Conservation (phyloP, 1,140 invertebrate genomes). For the Halyomorpha halys region DNA sequence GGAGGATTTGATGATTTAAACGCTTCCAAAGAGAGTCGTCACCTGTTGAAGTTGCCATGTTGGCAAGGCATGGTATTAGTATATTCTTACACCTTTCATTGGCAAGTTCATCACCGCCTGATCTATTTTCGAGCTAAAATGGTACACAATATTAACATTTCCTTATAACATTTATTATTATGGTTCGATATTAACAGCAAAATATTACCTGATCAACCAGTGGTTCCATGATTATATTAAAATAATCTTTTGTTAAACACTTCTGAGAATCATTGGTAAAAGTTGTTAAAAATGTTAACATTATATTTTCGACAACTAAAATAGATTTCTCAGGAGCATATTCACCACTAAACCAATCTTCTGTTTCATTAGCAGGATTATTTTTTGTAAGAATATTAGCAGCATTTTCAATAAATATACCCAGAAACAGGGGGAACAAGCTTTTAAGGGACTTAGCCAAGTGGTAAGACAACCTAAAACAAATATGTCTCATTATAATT, state of each 20-base stretch:
- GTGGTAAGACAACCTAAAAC: constrained; percentile 54
- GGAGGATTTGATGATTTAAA: constrained; percentile 75
- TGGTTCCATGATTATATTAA: constrained; percentile 70
- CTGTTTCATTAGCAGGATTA: constrained; percentile 32
- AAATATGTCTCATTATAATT: constrained; percentile 21
- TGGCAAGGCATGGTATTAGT: constrained; percentile 65
- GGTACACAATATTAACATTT: neutral
- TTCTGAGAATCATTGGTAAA: constrained; percentile 65
- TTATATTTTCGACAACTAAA: constrained; percentile 21
- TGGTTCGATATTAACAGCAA: neutral
- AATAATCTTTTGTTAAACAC: constrained; percentile 71
- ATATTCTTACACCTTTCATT: constrained; percentile 48
- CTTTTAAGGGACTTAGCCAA: constrained; percentile 75
- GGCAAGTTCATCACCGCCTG: constrained; percentile 50
- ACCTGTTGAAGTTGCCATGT: constrained; percentile 65
- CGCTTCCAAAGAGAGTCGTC: constrained; percentile 82
- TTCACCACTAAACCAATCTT: constrained; percentile 21
- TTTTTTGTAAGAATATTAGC: constrained; percentile 50
- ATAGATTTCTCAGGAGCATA: constrained; percentile 22
- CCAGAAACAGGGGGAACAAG: constrained; percentile 80
- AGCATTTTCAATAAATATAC: constrained; percentile 70
- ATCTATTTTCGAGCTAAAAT: constrained; percentile 58
- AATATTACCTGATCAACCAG: constrained; percentile 65
- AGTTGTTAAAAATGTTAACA: constrained; percentile 55
- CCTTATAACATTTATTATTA: neutral